Base-by-base conservation (phyloP, 2,113 vertebrate species). In the Ciconia maguari region DNA sequence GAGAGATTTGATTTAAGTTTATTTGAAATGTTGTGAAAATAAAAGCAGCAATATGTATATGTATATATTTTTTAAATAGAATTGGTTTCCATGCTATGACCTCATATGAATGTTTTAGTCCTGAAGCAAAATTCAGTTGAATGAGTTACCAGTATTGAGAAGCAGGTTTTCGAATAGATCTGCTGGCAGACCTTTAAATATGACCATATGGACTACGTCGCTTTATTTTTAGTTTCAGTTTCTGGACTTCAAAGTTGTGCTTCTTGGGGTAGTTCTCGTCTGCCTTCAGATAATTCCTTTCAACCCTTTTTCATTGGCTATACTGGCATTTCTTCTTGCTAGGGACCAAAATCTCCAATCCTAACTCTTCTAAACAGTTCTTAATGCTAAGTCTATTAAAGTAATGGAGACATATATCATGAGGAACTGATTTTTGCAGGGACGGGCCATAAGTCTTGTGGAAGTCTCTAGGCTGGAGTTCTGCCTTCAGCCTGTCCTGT, bases 181-280 rank as follows among this genome's bases (percentile, higher is more conserved):
- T 91, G 57, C 58, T 85, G 74, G 51, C 74, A 94, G 66, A 90
- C 83, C 81, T 72, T 91, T 85, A 82, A 89, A 66, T 65, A 66
- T 4, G 7, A 21, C 61, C 74, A 41, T 41, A 57, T 60, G 62
- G 52, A 30, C 57, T 76, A 7, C 74, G 79, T 51, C 15, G 2
- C 54, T 96, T 87, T 71, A 62, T 54, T 77, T 95, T 89, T 89
- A 79, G 49, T 25, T 81, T 95, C 36, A n/a, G 2, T 94, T 95
- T 83, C 87, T 94, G 77, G 65, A 61, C 80, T 94, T 89, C 30
- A 76, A 26, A 79, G 44, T 58, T 85, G 15, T 70, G 24, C 38
- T 94, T 12, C 87, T 92, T 72, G n/a, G 12, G 72, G 36, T 65
- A 83, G 24, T 83, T 58, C 36, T 70, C 12, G 1, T 62, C 54